Base-by-base conservation (phyloP, 2,113 vertebrate genomes). In the Macrotis lagotis region DNA sequence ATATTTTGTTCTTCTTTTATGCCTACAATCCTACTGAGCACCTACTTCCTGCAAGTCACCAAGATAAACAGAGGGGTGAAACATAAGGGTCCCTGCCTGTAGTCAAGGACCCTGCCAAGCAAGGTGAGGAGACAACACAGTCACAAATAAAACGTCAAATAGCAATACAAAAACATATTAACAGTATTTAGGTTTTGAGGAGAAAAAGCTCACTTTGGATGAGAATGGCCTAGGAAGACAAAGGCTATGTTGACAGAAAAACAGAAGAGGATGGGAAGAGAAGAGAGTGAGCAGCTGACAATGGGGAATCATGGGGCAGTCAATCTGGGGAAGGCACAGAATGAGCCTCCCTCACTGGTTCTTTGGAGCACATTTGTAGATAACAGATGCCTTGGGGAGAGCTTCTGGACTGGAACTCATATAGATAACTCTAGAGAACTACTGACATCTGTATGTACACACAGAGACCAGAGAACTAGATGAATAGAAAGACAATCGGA, bases 321-420 rank as follows among this genome's bases (percentile, higher is more conserved):
- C 90, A 93, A 48, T 91, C 4, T 47, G 88, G 2, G 0, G 37
- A 83, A 83, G 37, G 37, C 16, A n/a, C 37, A 44, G n/a, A 74
- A 74, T 19, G 37, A 93, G 37, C 28, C 52, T 93, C 49, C 94
- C n/a, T 66, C 3, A 16, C 51, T 93, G 66, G 59, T 90, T 48
- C 50, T 89, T 96, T 89, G 90, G 94, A 52, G 66, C 49, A 96
- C 31, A 91, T 24, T 25, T 93, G 10, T 88, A 95, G 2, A 6
- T 83, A 93, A 91, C 0, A 91, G 37, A 52, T 55, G 92, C 48
- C 44, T 94, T 55, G 7, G 25, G 22, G 11, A 94, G 47, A 59
- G 50, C 24, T 74, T 95, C 51, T 24, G 49, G 92, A 50, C 47
- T 8, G 94, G 31, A 92, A 47, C 44, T 25, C 10, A 89, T 0